Conservation (phyloP, 2,797 vertebrate genomes). For the Microhierax caerulescens region DNA sequence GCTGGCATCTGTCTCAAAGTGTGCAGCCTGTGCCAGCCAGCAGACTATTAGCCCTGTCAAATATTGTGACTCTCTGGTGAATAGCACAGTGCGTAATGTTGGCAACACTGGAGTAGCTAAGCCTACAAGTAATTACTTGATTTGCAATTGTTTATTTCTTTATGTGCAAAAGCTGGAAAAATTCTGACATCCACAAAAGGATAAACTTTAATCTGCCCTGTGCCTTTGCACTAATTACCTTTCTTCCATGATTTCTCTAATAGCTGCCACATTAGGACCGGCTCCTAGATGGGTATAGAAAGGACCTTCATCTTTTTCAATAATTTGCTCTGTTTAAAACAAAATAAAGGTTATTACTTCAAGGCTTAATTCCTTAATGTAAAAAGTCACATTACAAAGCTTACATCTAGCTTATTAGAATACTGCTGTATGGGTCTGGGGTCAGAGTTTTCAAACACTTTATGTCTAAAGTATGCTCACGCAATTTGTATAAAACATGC, state of each 20-base stretch:
- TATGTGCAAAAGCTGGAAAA: slow-evolving; percentile 71
- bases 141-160: slow-evolving; percentile 74
- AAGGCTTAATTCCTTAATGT: slow-evolving; percentile 66
- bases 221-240: slow-evolving; percentile 84
- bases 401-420: slow-evolving; percentile 27
- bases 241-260: slow-evolving; percentile 94
- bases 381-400: slow-evolving; percentile 69
- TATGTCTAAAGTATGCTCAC: neutral
- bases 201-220: slow-evolving; percentile 73
- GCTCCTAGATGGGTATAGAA: slow-evolving; percentile 99
- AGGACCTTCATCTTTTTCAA: slow-evolving; percentile 98
- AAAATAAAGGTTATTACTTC: slow-evolving; percentile 74
- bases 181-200: slow-evolving; percentile 73
- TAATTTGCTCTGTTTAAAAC: slow-evolving; percentile 93
- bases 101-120: slow-evolving; percentile 68
- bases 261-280: slow-evolving; percentile 90
- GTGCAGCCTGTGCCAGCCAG: slow-evolving; percentile 66
- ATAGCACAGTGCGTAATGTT: slow-evolving; percentile 64
- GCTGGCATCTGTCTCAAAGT: slow-evolving; percentile 60
- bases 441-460: neutral
- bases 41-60: slow-evolving; percentile 73
- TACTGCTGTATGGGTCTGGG: neutral
- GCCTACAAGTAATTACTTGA: slow-evolving; percentile 73
- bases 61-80: slow-evolving; percentile 75
- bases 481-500: neutral